Conservation (phyloP, 1,140 invertebrate species). For the Yoshiicerus persimilis region DNA sequence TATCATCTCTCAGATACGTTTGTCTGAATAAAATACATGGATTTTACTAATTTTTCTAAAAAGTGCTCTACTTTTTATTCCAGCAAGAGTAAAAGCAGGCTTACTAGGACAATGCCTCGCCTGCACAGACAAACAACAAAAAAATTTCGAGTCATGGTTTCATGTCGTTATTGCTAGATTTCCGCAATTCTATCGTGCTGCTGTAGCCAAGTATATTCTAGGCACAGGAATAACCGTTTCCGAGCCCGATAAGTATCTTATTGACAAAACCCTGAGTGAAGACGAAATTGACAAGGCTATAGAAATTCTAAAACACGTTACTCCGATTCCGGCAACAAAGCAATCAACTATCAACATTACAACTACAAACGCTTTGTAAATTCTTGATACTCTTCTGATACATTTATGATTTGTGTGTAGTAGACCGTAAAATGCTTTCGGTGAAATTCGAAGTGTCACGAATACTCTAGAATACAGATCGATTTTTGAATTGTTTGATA, state of each 20-base stretch:
- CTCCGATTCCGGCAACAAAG: neutral
- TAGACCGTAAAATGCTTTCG: too few species aligned
- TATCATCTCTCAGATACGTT: too few species aligned
- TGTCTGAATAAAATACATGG: neutral
- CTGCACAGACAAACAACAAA: conserved; percentile 29
- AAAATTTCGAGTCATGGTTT: conserved; percentile 1
- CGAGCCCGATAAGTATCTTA: neutral
- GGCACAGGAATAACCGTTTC: neutral
- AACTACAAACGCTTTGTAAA: too few species aligned
- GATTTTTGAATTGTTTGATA: too few species aligned
- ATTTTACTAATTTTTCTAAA: neutral
- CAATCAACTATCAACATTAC: neutral
- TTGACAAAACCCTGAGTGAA: neutral
- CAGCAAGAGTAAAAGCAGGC: conserved; percentile 4
- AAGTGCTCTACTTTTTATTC: neutral
- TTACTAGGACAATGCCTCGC: conserved; percentile 17
- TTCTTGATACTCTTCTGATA: too few species aligned
- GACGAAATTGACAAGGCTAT: neutral
- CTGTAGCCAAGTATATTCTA: conserved; percentile 8
- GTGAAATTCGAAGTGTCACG: too few species aligned
- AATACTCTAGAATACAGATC: too few species aligned
- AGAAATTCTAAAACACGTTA: neutral
- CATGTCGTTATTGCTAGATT: neutral
- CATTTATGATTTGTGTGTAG: too few species aligned
- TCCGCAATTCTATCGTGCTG: conserved; percentile 22